Conservation (phyloP, 2,113 vertebrate species). For the Hippocampus abdominalis region DNA sequence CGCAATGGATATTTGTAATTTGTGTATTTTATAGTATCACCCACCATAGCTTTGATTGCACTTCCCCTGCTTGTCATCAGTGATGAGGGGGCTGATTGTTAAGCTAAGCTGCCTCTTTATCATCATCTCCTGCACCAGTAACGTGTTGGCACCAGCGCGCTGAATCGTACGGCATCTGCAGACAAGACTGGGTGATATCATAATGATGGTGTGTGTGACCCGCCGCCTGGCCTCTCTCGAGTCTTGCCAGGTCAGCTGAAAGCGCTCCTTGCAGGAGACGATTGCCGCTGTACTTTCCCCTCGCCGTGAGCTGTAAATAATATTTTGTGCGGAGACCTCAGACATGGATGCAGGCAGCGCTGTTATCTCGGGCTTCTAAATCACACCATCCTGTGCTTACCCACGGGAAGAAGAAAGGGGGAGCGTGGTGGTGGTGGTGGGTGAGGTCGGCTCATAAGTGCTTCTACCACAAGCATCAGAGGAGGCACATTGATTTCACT, state of each 20-base stretch:
- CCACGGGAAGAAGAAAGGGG: slow-evolving; percentile 29
- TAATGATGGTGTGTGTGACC: slow-evolving; percentile 66
- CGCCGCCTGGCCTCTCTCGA: slow-evolving; percentile 48
- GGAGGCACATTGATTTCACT: slow-evolving; percentile 30
- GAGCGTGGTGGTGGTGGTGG: neutral
- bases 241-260: slow-evolving; percentile 68
- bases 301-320: slow-evolving; percentile 68
- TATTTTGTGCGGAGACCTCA: slow-evolving; percentile 56
- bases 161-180: slow-evolving; percentile 51
- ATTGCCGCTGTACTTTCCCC: slow-evolving; percentile 60
- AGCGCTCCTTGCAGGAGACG: slow-evolving; percentile 47
- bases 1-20: neutral
- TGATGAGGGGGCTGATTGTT: neutral
- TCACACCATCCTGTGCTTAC: slow-evolving; percentile 36
- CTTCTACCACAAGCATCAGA: slow-evolving; percentile 23
- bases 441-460: neutral
- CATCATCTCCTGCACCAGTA: slow-evolving; percentile 43
- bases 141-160: slow-evolving; percentile 61
- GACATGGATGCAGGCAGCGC: slow-evolving; percentile 55
- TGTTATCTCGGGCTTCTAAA: slow-evolving; percentile 51
- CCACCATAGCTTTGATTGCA: slow-evolving; percentile 12
- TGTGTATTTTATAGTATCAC: slow-evolving; percentile 21
- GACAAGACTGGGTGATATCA: slow-evolving; percentile 64
- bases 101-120: slow-evolving; percentile 43
- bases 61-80: slow-evolving; percentile 24